phyloP scores from a whole-genome alignment of 2,888 invertebrate genomes.

The Mimumesa dahlbomi region DNA sequence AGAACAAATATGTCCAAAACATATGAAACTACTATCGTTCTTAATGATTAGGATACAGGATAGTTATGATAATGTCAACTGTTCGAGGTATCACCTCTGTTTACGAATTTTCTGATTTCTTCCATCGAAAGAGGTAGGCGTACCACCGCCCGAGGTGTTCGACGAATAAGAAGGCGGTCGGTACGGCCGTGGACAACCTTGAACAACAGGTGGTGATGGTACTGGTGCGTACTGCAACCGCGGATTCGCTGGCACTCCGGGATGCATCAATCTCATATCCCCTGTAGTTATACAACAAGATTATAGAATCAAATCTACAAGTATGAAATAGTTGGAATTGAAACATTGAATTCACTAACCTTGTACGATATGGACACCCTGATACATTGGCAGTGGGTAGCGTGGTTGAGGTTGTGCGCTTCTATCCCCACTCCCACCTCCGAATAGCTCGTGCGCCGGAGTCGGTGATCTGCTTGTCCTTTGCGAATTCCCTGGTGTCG shows the following conservation, averaged over 20 bases:
- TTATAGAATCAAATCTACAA: background rate
- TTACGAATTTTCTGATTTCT: constrained; percentile 77
- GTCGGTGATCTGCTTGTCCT: constrained; percentile 77
- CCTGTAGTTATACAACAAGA: constrained; percentile 21
- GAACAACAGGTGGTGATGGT: constrained; percentile 77
- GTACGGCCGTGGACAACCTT: constrained; percentile 76
- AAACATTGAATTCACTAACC: constrained; percentile 55
- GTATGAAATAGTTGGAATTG: too few species aligned
- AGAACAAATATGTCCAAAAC: constrained; percentile 8
- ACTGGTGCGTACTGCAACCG: constrained; percentile 76
- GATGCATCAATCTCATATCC: constrained; percentile 78
- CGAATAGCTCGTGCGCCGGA: constrained; percentile 76
- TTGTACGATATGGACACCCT: constrained; percentile 78
- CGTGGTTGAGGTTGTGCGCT: constrained; percentile 76
- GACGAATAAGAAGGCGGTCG: constrained; percentile 76
- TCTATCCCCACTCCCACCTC: constrained; percentile 74
- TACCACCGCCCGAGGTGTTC: constrained; percentile 74
- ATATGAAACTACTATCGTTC: background rate
- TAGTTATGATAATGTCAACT: too few species aligned
- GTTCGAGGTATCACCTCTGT: constrained; percentile 70
- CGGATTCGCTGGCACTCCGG: constrained; percentile 75
- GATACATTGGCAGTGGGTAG: constrained; percentile 80
- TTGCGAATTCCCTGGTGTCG: constrained; percentile 76
- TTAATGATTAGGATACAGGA: too few species aligned
- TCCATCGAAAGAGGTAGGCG: constrained; percentile 75